Percentiles rank a stretch among this genome's conserved stretches.
Conservation (phyloP, 1,140 invertebrate species). For the Drosophila nigromelanica region DNA sequence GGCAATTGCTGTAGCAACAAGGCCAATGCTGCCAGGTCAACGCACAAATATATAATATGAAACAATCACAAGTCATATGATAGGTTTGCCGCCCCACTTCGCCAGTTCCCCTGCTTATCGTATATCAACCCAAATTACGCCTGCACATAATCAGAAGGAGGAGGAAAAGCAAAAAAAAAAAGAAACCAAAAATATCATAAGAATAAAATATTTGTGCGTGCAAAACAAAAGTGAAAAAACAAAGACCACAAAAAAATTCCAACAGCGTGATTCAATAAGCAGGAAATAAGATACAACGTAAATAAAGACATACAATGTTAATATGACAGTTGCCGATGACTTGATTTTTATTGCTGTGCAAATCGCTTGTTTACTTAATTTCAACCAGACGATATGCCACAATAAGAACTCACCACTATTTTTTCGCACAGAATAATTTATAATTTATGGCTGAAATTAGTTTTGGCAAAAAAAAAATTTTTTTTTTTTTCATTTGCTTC, state of each 20-base stretch:
- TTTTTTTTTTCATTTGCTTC: constrained; percentile 1
- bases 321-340: constrained; percentile 50
- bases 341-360: constrained; percentile 68
- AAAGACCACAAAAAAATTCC: constrained; percentile 26
- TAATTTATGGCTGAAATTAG: constrained; percentile 55
- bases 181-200: constrained; percentile 30
- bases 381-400: constrained; percentile 1
- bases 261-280: constrained; percentile 46
- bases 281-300: constrained; percentile 40
- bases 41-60: constrained; percentile 45
- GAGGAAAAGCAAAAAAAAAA: constrained; percentile 6
- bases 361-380: constrained; percentile 56
- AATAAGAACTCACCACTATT: constrained; percentile 25
- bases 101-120: constrained; percentile 44
- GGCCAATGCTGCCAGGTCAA: constrained; percentile 33
- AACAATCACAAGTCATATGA: constrained; percentile 63
- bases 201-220: constrained; percentile 60
- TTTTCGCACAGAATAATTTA: constrained; percentile 36
- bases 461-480: constrained; percentile 26
- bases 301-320: constrained; percentile 66
- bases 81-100: constrained; percentile 18
- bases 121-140: constrained; percentile 78
- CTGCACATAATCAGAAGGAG: constrained; percentile 41
- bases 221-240: constrained; percentile 33
- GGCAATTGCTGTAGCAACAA: constrained; percentile 38